Conservation (phyloP, 2,113 vertebrate species). For the Thinocorus orbignyianus region DNA sequence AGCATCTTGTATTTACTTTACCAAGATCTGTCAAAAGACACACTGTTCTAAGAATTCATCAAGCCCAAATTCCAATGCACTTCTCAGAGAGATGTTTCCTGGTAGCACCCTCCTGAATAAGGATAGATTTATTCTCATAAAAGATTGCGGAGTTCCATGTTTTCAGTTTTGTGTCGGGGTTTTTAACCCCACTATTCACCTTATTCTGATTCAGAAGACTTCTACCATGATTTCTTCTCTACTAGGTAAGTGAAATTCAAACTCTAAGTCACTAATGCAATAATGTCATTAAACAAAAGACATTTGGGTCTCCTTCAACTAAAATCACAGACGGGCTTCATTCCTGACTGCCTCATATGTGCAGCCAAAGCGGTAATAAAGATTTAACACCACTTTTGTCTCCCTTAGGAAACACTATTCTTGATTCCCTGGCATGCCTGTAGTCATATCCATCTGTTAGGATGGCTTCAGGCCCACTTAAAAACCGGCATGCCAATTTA, state of each 20-base stretch:
- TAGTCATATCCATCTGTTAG: slow-evolving; percentile 57
- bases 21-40: background rate
- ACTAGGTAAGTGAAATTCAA: background rate
- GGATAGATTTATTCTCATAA: background rate
- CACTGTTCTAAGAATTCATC: background rate
- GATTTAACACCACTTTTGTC: slow-evolving; percentile 45
- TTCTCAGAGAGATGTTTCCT: background rate
- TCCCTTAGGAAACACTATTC: slow-evolving; percentile 49
- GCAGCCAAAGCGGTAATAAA: slow-evolving; percentile 59
- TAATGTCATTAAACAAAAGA: slow-evolving; percentile 34
- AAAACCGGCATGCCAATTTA: background rate
- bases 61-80: background rate
- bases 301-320: slow-evolving; percentile 50
- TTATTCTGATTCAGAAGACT: background rate
- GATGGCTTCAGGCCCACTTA: slow-evolving; percentile 48
- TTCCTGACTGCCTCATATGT: background rate
- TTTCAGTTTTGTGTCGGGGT: background rate
- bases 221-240: background rate
- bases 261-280: slow-evolving; percentile 13
- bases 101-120: background rate
- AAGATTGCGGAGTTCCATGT: background rate
- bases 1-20: background rate
- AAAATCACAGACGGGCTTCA: slow-evolving; percentile 9
- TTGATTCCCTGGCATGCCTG: slow-evolving; percentile 29
- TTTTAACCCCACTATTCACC: background rate